These are phyloP conservation scores for Beroe ovata DNA, from an alignment of 37 sponge, comb jelly and placozoan genomes.

Conservation along the genomic window DNA sequence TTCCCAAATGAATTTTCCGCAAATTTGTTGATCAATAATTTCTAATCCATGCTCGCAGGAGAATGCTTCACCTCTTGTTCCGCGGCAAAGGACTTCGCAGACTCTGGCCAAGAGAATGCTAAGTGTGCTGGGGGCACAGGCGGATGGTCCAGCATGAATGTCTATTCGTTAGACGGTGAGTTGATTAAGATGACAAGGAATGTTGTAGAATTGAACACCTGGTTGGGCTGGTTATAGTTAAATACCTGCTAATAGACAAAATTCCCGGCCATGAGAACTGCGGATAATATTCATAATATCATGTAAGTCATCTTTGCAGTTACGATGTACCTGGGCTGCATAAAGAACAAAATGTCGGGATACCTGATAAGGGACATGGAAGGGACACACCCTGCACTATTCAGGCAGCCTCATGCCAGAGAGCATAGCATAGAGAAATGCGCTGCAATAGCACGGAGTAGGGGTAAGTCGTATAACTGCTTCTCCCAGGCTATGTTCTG, in stretches of 20 bases:
- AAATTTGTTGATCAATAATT: no score
- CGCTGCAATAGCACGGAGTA: slow-evolving; percentile 47
- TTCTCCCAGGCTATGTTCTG: no score
- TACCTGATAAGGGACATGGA: slow-evolving; percentile 36
- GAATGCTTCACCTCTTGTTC: slow-evolving; percentile 60
- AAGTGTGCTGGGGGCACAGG: slow-evolving; percentile 10
- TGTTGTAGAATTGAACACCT: no score
- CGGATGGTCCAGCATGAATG: slow-evolving; percentile 10
- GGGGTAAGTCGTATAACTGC: background rate
- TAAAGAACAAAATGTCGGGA: slow-evolving; percentile 53
- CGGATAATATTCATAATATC: no score
- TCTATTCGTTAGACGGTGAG: slow-evolving; percentile 42
- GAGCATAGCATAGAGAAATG: slow-evolving; percentile 34
- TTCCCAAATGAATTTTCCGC: no score
- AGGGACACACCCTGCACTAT: slow-evolving; percentile 15
- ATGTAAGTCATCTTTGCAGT: no score
- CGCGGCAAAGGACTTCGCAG: slow-evolving; percentile 40
- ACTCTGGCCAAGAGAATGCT: slow-evolving; percentile 14
- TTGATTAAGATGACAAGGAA: no score
- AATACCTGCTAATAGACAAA: no score
- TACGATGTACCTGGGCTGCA: slow-evolving; percentile 53
- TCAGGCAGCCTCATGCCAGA: slow-evolving; percentile 37
- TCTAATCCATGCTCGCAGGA: no score
- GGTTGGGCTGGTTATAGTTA: no score
- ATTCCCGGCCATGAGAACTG: no score